These are phyloP conservation scores for Sepioteuthis lessoniana DNA, from an alignment of 2,888 invertebrate genomes.

Conservation along the genomic window DNA sequence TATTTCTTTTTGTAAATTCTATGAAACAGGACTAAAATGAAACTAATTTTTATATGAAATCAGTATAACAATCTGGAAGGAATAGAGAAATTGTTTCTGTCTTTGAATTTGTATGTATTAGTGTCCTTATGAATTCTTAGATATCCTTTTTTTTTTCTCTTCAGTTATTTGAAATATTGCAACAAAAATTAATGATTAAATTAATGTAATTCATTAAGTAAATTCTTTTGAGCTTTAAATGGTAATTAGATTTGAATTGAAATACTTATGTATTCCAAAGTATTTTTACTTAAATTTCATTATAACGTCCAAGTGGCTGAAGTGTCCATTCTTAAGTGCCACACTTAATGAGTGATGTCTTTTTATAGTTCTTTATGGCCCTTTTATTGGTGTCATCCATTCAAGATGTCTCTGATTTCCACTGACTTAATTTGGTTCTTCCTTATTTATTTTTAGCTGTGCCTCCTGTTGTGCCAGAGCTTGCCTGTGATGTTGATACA, in stretches of 20 bases:
- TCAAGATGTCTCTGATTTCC: neutral
- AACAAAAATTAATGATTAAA: too few relatives aligned
- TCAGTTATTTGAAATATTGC: too few relatives aligned
- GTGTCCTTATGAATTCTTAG: neutral
- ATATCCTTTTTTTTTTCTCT: neutral
- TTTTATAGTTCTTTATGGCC: neutral
- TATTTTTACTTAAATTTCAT: slow-evolving; percentile 37
- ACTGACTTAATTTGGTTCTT: neutral
- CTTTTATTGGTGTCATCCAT: neutral
- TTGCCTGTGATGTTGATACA: slow-evolving; percentile 96
- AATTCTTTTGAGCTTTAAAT: neutral
- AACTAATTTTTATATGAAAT: too few relatives aligned
- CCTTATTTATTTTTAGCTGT: slow-evolving; percentile 75
- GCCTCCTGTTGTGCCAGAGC: slow-evolving; percentile 96
- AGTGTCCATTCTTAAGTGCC: neutral
- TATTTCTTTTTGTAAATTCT: too few relatives aligned
- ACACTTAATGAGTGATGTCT: neutral
- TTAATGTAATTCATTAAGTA: neutral
- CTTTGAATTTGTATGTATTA: neutral
- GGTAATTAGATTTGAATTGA: neutral
- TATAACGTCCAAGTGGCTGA: neutral
- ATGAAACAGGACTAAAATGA: too few relatives aligned
- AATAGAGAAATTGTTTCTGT: neutral
- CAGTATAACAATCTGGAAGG: too few relatives aligned
- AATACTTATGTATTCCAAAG: neutral